Base-by-base conservation (phyloP, 2,113 vertebrate genomes). In the Anarrhichthys ocellatus region DNA sequence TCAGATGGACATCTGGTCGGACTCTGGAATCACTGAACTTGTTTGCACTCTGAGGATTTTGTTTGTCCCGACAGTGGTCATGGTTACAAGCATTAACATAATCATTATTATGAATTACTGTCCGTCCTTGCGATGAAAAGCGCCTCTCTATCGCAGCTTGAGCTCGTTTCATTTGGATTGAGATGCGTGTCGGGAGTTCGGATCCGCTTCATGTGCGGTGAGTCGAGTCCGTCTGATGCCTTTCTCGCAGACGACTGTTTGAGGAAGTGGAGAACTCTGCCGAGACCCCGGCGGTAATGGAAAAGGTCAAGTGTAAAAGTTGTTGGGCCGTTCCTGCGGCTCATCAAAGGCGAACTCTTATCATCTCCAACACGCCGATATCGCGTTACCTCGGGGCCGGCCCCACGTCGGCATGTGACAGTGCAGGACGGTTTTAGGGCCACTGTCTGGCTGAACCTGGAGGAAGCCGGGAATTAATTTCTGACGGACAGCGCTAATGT, bases 401-500 rank as follows among this genome's bases (percentile, higher is more conserved):
- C 78, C 88, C 46, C 46, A 7, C 46, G 85, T 93, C 85, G 92
- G 80, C 93, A 93, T 93, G 92, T 87, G 90, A 87, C 89, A 83
- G 75, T 62, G 86, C 52, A 66, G 88, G 88, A 87, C 89, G 61
- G 86, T 50, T 22, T 61, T 73, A 84, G 82, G 75, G 80, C 80
- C 87, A 82, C 84, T 81, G 82, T 90, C 82, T 83, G 72, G 80
- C 83, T 69, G 81, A 79, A 87, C 90, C 15, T 73, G 89, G 85
- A 94, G 92, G 89, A 90, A 94, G 80, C 86, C 71, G n/a, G 20
- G 50, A 89, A 92, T 92, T 95, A 90, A 87, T 94, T 92, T 94
- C 69, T 91, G 93, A 96, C 83, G 86, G 91, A 92, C 88, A 67
- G 83, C 76, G 22, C 91, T 96, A 94, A 96, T 95, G 85, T 73